Evolutionary conservation across 1,140 invertebrate species (phyloP).

Genomic region (Agrypnia vestita): DNA sequence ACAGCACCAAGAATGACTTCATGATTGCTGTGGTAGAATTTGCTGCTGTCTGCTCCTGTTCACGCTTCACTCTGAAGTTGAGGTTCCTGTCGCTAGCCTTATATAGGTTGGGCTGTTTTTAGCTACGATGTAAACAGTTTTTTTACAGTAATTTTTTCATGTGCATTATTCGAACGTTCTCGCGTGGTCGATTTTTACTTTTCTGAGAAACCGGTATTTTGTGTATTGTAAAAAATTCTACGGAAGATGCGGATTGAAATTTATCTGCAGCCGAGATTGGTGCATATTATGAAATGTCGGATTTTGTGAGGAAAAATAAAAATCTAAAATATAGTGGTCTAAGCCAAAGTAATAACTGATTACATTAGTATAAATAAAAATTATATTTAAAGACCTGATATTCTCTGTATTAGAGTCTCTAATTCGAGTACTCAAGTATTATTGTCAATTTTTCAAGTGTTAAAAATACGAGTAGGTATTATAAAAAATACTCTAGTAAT

Average conservation of each 20-base stretch:
- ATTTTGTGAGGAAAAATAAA: too few species aligned
- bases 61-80: not conserved
- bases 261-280: not conserved
- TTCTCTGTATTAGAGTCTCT: too few species aligned
- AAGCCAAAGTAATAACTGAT: too few species aligned
- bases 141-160: slow-evolving; percentile 51
- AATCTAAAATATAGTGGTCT: too few species aligned
- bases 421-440: too few species aligned
- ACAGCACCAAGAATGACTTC: slow-evolving; percentile 16
- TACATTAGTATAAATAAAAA: too few species aligned
- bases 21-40: not conserved
- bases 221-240: slow-evolving; percentile 10
- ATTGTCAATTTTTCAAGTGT: too few species aligned
- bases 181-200: slow-evolving; percentile 27
- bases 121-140: slow-evolving; percentile 48
- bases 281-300: too few species aligned
- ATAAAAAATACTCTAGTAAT: too few species aligned
- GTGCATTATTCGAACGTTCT: slow-evolving; percentile 35
- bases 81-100: not conserved
- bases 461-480: too few species aligned
- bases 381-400: too few species aligned
- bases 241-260: not conserved
- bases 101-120: slow-evolving; percentile 8
- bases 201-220: slow-evolving; percentile 50
- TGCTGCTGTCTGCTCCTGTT: slow-evolving; percentile 10